Evolutionary conservation across 2,888 invertebrate species (phyloP).

Genomic region (Muschampia plurimacula): DNA sequence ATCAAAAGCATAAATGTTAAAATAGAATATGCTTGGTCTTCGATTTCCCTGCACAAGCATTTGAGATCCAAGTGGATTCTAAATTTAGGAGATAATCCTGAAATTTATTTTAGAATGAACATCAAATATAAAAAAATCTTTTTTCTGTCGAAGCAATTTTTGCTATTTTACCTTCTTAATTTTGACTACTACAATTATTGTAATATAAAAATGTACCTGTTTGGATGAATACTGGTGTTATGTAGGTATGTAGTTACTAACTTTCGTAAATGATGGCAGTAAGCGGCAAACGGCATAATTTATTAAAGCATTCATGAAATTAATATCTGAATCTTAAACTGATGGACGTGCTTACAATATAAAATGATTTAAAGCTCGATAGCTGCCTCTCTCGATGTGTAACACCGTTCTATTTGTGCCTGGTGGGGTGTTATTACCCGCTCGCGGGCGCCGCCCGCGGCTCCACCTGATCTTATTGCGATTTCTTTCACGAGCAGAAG

Average conservation of each 20-base stretch:
- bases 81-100: no score
- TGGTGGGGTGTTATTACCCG: constrained; percentile 78
- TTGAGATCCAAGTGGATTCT: no score
- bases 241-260: not conserved
- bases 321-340: constrained; percentile 36
- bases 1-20: no score
- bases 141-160: no score
- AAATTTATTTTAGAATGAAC: no score
- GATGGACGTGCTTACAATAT: constrained; percentile 38
- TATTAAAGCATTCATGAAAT: constrained; percentile 28
- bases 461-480: constrained; percentile 72
- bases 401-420: constrained; percentile 73
- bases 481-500: constrained; percentile 80
- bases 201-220: no score
- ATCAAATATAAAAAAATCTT: no score
- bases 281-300: not conserved
- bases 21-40: no score
- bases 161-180: no score
- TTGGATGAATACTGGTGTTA: not conserved
- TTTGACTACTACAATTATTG: no score
- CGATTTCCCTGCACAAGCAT: no score
- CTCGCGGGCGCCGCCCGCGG: constrained; percentile 68
- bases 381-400: constrained; percentile 73
- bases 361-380: constrained; percentile 56
- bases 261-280: not conserved